Evolutionary conservation across 2,113 vertebrate species (phyloP).

Genomic region (Bolborhynchus lineola): DNA sequence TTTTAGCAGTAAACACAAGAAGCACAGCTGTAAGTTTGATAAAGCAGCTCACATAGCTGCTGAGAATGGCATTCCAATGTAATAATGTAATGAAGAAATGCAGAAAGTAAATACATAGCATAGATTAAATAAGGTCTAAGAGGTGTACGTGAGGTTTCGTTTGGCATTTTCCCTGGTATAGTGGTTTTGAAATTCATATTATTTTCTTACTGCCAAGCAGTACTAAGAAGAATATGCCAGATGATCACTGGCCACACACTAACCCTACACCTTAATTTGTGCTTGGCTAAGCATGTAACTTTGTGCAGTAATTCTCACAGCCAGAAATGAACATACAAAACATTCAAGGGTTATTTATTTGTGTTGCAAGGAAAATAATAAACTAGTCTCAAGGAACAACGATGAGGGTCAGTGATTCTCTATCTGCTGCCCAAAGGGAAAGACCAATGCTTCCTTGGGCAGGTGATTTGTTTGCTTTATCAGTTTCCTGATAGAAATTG

Average conservation of each 20-base stretch:
- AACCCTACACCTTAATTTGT: not conserved
- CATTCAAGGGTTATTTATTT: not conserved
- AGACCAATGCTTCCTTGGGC: not conserved
- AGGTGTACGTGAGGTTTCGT: not conserved
- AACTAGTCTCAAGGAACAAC: not conserved
- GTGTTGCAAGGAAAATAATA: not conserved
- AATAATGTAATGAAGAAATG: not conserved
- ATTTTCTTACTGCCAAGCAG: not conserved
- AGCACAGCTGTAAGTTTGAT: not conserved
- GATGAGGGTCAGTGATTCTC: not conserved
- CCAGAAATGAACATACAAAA: fast-evolving
- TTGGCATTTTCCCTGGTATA: not conserved
- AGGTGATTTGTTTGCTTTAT: not conserved
- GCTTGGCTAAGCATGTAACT: not conserved
- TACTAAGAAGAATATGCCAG: not conserved
- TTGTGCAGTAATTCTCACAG: not conserved
- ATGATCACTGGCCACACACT: not conserved
- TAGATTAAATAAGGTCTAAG: not conserved
- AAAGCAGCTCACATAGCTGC: not conserved
- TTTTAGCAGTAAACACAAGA: not conserved
- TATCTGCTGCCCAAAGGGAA: not conserved
- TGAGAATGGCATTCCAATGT: not conserved
- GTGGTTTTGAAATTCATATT: not conserved
- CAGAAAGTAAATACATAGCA: not conserved
- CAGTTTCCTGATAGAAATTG: not conserved